Evolutionary conservation across 2,888 invertebrate species (phyloP), one percentile per base, ranked within the genome.

Genomic region (Diarsia rubi): DNA sequence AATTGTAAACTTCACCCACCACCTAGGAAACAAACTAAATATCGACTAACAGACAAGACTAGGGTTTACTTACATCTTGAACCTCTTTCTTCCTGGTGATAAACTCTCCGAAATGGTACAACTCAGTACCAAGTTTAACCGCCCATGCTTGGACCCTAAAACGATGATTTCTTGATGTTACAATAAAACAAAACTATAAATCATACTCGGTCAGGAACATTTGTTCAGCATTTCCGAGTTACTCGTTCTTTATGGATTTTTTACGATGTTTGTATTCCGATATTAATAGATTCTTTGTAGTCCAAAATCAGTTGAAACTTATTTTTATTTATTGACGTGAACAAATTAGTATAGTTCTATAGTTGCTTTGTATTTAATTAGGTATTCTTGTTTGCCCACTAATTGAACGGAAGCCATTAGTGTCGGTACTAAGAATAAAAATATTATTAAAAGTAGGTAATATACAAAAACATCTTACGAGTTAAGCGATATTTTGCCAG

Each of bases 121-220:
- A 94, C 93, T 98, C 98, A 90, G 97, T 97, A 69, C 98, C 98
- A 83, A 98, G 96, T 94, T 98, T 98, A 92, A 98, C 97, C 45
- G 98, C 98, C 98, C 98, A 98, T 91, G 97, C 97, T 94, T 98
- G 97, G 72, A 98, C 98, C 88, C 98, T 98, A 90, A 66, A 88
- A 88, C 66, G 27, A 45, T 70, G 66, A 67, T 70, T 54, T 68
- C 69, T 59, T 47, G 67, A 72, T 71, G 45, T 68, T 71, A 79
- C 45, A 66, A 24, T 74, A 57, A 76, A 69, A 71, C 44, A 59
- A 65, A 73, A 57, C 59, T 59, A 78, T 63, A 60, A 68, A 82
- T 73, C 69, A 64, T 78, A 64, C 44, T 44, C 63, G 49, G 69
- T 44, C 81, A 71, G 64, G n/a, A 78, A 71, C 76, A 78, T 86